Base-by-base conservation (phyloP, 1,140 invertebrate genomes). In the Drosophila burlai region DNA sequence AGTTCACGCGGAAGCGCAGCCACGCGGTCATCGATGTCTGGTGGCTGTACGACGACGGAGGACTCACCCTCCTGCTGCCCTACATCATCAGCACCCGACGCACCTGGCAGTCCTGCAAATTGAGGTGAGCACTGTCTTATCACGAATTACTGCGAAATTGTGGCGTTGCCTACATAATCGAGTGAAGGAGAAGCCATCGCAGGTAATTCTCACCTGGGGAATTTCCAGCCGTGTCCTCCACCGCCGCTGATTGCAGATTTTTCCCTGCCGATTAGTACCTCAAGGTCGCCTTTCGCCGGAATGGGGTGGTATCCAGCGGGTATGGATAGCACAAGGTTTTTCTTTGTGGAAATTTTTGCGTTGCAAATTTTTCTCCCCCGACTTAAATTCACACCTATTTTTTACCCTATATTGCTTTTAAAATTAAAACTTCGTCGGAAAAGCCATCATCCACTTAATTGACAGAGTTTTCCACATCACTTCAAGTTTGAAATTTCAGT, bases 41-140 rank as follows among this genome's bases (percentile, higher is more conserved):
- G 98, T 99, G 98, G 98, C 93, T 99, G 1, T 99, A 99, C 93
- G 98, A 99, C 93, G 98, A 99, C 93, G 98, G 97, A 94, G 96
- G 97, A 45, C 94, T 98, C 49, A 97, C 97, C 0, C 94, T 98
- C 4, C 93, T 98, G 15, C 93, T 98, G 58, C 97, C 98, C 0
- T 98, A 99, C 87, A 98, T 99, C 50, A 96, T 99, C 59, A 97
- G 96, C 49, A 98, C 97, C 9, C 95, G 98, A 71, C 94, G 95
- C 34, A 96, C 96, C 91, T 99, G 98, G 97, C 95, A 96, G 50
- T 95, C 95, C 67, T 98, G 97, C 90, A 98, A 97, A 93, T 93
- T 99, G 52, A 94, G 98, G 92, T 93, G 62, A 82, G 78, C 45
- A 18, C 16, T n/a, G 10, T 7, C 36, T 16, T n/a, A 31, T 36